Conservation (phyloP, 2,888 invertebrate species). For the Quadriops clusia region DNA sequence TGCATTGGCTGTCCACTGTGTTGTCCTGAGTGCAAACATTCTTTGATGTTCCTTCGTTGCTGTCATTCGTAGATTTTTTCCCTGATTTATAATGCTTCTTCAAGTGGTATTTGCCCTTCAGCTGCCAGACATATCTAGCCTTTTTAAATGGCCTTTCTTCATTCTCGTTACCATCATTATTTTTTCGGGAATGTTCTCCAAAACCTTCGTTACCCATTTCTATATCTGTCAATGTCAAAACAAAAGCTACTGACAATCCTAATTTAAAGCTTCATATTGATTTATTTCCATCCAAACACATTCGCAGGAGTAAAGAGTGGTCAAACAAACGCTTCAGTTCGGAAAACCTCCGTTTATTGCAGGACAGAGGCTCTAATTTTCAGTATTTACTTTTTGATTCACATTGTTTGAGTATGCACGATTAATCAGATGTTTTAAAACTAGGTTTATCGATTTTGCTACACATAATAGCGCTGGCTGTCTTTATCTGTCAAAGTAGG, state of each 20-base stretch:
- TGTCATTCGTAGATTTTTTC: conserved; percentile 8
- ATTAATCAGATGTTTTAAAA: conserved; percentile 24
- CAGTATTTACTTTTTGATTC: conserved; percentile 12
- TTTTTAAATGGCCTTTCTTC: conserved; percentile 51
- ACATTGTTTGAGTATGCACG: conserved; percentile 9
- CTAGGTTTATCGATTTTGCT: conserved; percentile 11
- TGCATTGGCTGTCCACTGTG: conserved; percentile 10
- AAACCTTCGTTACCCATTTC: conserved; percentile 20
- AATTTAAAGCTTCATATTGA: no score
- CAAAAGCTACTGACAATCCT: conserved; percentile 4
- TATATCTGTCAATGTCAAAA: neutral
- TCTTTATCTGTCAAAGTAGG: no score
- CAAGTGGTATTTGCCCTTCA: conserved; percentile 51
- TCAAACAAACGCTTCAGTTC: no score
- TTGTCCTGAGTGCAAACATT: no score
- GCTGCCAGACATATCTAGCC: conserved; percentile 55
- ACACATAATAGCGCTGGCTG: conserved; percentile 1
- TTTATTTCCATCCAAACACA: no score
- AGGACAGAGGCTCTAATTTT: no score
- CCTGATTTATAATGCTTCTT: conserved; percentile 34
- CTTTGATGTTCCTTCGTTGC: conserved; percentile 5
- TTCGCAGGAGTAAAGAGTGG: no score
- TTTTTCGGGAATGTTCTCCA: conserved; percentile 38
- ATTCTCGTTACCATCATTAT: conserved; percentile 8
- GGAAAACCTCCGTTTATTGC: no score